A percentile compares a stretch with the other conserved stretches of the same genome.
Conservation (phyloP, 2,797 vertebrate species). For the Rhinichthys osculus region DNA sequence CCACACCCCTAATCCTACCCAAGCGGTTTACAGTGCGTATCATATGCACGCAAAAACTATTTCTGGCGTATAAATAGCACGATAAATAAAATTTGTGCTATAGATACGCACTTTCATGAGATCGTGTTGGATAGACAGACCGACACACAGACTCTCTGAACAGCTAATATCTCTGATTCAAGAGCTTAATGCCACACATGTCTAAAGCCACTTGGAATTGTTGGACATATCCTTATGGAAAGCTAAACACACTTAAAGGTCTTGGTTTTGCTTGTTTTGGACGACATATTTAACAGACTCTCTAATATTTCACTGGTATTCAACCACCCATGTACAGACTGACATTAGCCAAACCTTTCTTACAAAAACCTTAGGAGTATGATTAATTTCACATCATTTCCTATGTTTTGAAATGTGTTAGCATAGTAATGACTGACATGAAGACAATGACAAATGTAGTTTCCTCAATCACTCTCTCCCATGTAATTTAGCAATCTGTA, state of each 20-base stretch:
- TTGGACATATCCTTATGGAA: constrained; percentile 62
- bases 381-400: constrained; percentile 44
- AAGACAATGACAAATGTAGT: constrained; percentile 13
- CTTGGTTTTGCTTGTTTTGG: constrained; percentile 70
- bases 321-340: constrained; percentile 63
- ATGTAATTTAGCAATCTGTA: not conserved
- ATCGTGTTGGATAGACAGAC: too few species aligned
- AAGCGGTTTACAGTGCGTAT: too few species aligned
- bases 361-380: constrained; percentile 20
- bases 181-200: constrained; percentile 62
- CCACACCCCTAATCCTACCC: too few species aligned
- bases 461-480: not conserved
- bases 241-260: constrained; percentile 68
- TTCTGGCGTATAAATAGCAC: too few species aligned
- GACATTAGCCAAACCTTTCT: constrained; percentile 33
- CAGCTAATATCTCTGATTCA: constrained; percentile 57
- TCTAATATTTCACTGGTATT: constrained; percentile 60
- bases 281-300: constrained; percentile 64
- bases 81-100: too few species aligned
- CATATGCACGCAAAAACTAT: too few species aligned
- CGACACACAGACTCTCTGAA: constrained; percentile 27
- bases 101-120: too few species aligned
- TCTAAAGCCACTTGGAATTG: constrained; percentile 60
- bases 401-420: constrained; percentile 36
- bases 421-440: constrained; percentile 44